Evolutionary conservation across 1,140 invertebrate species (phyloP).

Genomic region (Drosophila cardini): DNA sequence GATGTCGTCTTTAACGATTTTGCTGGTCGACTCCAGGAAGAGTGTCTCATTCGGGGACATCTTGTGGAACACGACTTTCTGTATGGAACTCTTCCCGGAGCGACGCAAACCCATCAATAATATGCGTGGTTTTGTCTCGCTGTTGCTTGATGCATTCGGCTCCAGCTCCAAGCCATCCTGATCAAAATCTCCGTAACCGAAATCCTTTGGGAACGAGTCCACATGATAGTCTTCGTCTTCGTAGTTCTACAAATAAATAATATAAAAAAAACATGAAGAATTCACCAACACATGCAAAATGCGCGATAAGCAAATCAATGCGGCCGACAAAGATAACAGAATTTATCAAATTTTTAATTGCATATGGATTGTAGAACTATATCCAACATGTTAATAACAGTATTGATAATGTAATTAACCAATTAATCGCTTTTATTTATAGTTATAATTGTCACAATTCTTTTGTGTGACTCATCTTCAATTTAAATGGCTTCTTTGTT

Average conservation of each 20-base stretch:
- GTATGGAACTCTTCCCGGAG: slow-evolving; percentile 99
- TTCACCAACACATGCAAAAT: too few relatives aligned
- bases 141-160: slow-evolving; percentile 59
- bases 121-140: slow-evolving; percentile 93
- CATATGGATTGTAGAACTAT: background rate
- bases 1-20: slow-evolving; percentile 99
- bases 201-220: slow-evolving; percentile 96
- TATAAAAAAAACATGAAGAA: background rate
- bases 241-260: slow-evolving; percentile 86
- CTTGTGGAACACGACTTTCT: slow-evolving; percentile 99
- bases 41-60: slow-evolving; percentile 99
- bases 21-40: slow-evolving; percentile 99
- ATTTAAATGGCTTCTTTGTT: slow-evolving; percentile 71
- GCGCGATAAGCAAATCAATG: too few relatives aligned
- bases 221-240: slow-evolving; percentile 87
- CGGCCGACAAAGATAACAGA: background rate
- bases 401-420: background rate
- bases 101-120: slow-evolving; percentile 97
- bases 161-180: slow-evolving; percentile 86
- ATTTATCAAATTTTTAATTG: background rate
- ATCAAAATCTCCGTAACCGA: slow-evolving; percentile 95
- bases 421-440: background rate
- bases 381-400: background rate
- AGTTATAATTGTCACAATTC: slow-evolving; percentile 22
- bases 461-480: slow-evolving; percentile 5